Base-by-base conservation (phyloP, 2,888 invertebrate genomes). In the Hemithea aestivaria region DNA sequence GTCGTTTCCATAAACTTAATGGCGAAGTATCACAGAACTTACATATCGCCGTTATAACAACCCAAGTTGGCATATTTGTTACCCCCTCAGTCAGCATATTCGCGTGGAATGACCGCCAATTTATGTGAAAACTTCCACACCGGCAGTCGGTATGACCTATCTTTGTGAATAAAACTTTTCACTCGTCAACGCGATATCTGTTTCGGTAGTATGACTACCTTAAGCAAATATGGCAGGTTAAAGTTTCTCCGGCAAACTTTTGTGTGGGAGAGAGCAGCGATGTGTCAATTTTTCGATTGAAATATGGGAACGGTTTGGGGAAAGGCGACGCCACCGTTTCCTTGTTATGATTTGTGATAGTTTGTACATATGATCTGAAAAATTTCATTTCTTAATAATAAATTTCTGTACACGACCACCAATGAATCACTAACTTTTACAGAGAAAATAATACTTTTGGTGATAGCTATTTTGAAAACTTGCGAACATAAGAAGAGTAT, bases 291-390 rank as follows among this genome's bases (percentile, higher is more conserved):
- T 73, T 57, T 46, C 67, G 76, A 83, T 82, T 84, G 85, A 85
- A 83, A 81, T 87, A 87, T 79, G 69, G 81, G 70, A 67, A 56
- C 66, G 67, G 62, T 62, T 62, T 54, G 52, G 63, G 61, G 64
- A 66, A 63, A 64, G 60, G 45, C 89, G 90, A 90, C 91, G 90
- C 88, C 83, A 87, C 89, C 89, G 90, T 89, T 90, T 90, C 90
- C 89, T 89, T 59, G 58, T 55, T 60, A 65, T 69, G 69, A 66
- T 48, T 16, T 16, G 16, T 16, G 16, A 16, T 16, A 5, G 16
- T 16, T 16, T 16, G 16, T 16, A 16, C 16, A 16, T 16, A 16
- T 16, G 2, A 16, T 5, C 5, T 16, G 2, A 16, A 16, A 5
- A 5, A 16, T 16, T 16, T 2, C 3, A 16, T 16, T 4, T 4